These are phyloP conservation scores for Cyprinodon variegatus DNA, from an alignment of 2,113 vertebrate species.

Conservation along the genomic window DNA sequence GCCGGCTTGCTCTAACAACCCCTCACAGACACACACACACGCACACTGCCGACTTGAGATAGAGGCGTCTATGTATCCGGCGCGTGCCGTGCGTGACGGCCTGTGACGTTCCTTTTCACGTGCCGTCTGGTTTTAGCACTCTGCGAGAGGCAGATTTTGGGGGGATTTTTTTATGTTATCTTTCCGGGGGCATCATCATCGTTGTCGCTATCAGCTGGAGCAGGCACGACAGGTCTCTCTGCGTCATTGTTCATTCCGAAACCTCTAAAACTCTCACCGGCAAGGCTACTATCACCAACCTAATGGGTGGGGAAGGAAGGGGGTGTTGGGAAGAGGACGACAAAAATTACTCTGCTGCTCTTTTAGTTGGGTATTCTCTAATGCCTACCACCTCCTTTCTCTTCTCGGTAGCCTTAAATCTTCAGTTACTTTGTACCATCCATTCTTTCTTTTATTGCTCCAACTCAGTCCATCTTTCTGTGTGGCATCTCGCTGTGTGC, in stretches of 20 bases:
- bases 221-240: constrained; percentile 71
- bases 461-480: constrained; percentile 49
- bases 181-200: constrained; percentile 74
- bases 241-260: constrained; percentile 71
- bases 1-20: constrained; percentile 40
- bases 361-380: constrained; percentile 63
- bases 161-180: not conserved
- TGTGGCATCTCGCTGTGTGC: constrained; percentile 38
- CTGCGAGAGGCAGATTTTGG: constrained; percentile 73
- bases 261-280: constrained; percentile 56
- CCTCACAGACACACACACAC: constrained; percentile 19
- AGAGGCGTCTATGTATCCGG: constrained; percentile 62
- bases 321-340: constrained; percentile 39
- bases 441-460: constrained; percentile 60
- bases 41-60: constrained; percentile 65
- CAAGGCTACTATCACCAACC: constrained; percentile 70
- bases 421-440: constrained; percentile 62
- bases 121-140: constrained; percentile 61
- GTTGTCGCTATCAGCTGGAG: constrained; percentile 80
- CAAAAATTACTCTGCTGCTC: constrained; percentile 74
- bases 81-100: constrained; percentile 65
- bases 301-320: constrained; percentile 31
- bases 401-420: constrained; percentile 37
- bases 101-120: constrained; percentile 60
- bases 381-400: constrained; percentile 28